Conservation (phyloP, 2,888 invertebrate genomes). For the Microplitis manilae region DNA sequence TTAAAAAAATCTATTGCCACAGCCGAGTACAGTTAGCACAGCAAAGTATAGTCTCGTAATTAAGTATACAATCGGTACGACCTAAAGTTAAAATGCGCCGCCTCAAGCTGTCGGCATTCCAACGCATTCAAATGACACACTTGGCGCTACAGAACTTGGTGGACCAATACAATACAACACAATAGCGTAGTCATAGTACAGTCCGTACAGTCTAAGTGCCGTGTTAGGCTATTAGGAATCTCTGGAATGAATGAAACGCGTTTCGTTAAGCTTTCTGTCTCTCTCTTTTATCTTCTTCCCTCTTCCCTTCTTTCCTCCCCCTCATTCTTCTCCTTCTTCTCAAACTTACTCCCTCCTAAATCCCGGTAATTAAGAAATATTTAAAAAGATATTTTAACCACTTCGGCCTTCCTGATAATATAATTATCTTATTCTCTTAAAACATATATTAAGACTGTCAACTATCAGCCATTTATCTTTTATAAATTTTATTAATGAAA, state of each 20-base stretch:
- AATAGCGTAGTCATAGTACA: background rate
- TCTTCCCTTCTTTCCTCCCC: constrained; percentile 44
- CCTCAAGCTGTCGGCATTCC: constrained; percentile 55
- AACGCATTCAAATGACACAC: constrained; percentile 58
- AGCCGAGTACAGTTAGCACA: background rate
- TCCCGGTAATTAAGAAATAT: constrained; percentile 58
- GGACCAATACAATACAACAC: constrained; percentile 7
- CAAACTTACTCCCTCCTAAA: constrained; percentile 26
- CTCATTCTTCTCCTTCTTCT: constrained; percentile 39
- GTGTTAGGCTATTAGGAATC: constrained; percentile 57
- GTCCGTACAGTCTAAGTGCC: constrained; percentile 33
- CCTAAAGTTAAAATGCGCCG: constrained; percentile 57
- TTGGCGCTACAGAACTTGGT: constrained; percentile 10
- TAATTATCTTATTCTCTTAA: background rate
- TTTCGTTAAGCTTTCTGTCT: constrained; percentile 32
- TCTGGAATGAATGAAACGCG: constrained; percentile 56
- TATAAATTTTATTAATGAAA: background rate
- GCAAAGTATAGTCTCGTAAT: background rate
- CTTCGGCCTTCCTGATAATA: background rate
- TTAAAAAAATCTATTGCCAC: background rate
- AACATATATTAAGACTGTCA: background rate
- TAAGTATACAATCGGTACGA: constrained; percentile 19
- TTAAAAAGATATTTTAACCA: constrained; percentile 43
- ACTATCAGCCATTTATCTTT: background rate
- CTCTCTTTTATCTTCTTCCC: constrained; percentile 32